Conservation (phyloP, 2,888 invertebrate genomes). For the Bembecia ichneumoniformis region DNA sequence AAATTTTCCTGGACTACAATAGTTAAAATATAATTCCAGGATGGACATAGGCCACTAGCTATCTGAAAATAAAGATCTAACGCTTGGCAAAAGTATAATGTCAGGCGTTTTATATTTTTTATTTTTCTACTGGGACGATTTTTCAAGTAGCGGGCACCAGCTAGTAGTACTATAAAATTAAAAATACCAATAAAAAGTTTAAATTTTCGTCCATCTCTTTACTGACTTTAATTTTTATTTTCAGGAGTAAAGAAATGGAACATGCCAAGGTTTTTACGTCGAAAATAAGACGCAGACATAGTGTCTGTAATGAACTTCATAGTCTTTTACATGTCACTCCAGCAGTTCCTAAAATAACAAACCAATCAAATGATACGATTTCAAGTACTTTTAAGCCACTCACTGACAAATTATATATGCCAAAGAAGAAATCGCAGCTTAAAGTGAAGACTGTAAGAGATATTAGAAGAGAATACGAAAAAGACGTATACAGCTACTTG, state of each 20-base stretch:
- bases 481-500: slow-evolving; percentile 37
- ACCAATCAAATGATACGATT: slow-evolving; percentile 11
- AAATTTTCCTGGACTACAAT: too few species aligned
- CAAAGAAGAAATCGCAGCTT: slow-evolving; percentile 39
- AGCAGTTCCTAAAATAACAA: slow-evolving; percentile 25
- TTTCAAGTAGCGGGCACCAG: too few species aligned
- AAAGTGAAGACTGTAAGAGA: slow-evolving; percentile 57
- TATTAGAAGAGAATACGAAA: slow-evolving; percentile 45
- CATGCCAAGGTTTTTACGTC: slow-evolving; percentile 39
- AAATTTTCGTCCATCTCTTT: too few species aligned
- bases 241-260: slow-evolving; percentile 2
- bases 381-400: slow-evolving; percentile 38
- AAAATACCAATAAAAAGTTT: too few species aligned
- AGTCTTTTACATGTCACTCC: slow-evolving; percentile 35
- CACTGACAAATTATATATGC: slow-evolving; percentile 40
- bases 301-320: slow-evolving; percentile 34
- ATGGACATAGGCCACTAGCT: too few species aligned
- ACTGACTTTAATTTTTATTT: too few species aligned
- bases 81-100: too few species aligned
- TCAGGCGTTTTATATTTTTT: too few species aligned
- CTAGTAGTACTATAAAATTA: too few species aligned
- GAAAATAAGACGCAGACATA: slow-evolving; percentile 32
- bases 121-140: too few species aligned
- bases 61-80: too few species aligned
- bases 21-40: too few species aligned